These are phyloP conservation scores for Molossus alvarezi DNA, from an alignment of 2,797 vertebrate genomes.

Conservation along the genomic window DNA sequence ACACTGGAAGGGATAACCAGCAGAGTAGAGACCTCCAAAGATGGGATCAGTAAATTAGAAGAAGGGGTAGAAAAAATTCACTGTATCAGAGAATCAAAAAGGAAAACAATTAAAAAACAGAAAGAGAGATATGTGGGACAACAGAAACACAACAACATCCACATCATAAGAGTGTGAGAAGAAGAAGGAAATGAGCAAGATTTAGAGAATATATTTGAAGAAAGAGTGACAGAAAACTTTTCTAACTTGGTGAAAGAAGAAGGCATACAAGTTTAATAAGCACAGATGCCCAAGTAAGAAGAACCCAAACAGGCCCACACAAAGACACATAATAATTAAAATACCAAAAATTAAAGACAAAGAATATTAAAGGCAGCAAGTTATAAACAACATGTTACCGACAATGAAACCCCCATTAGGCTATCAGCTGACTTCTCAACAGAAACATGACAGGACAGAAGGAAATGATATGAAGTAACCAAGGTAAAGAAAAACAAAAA, in stretches of 20 bases:
- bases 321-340: too few species aligned
- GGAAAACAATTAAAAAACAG: neutral
- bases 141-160: neutral
- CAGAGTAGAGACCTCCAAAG: too few species aligned
- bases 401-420: neutral
- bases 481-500: too few species aligned
- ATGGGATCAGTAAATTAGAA: too few species aligned
- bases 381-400: neutral
- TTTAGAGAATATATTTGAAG: too few species aligned
- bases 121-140: neutral
- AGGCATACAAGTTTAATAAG: neutral
- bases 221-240: neutral
- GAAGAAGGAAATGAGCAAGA: neutral
- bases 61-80: neutral
- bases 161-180: neutral
- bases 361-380: neutral
- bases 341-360: too few species aligned
- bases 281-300: neutral
- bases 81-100: neutral
- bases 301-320: neutral
- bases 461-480: neutral
- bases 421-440: neutral
- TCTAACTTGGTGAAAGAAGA: neutral
- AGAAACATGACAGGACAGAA: neutral
- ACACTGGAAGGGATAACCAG: neutral